phyloP scores from a whole-genome alignment of 2,888 invertebrate species.

The Leuctra nigra region DNA sequence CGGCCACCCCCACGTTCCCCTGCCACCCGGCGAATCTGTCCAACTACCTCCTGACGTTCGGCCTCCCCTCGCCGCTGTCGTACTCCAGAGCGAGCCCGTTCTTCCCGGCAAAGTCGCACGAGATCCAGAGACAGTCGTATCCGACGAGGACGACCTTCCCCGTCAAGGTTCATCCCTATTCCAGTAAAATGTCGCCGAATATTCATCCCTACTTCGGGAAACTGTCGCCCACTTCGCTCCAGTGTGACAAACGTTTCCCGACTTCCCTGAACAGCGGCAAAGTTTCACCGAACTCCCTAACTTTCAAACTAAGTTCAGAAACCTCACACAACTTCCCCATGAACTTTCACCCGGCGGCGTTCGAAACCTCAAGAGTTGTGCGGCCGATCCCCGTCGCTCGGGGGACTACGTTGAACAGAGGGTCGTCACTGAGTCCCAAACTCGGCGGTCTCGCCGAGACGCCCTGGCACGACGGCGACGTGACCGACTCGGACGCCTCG shows the following conservation, averaged over 20 bases:
- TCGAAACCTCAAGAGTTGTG: conserved; percentile 11
- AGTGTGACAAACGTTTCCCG: too few relatives aligned
- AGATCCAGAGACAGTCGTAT: not conserved
- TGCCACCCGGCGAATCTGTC: conserved; percentile 32
- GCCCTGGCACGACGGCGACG: not conserved
- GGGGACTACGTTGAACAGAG: too few relatives aligned
- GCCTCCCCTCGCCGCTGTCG: not conserved
- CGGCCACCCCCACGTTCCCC: conserved; percentile 27
- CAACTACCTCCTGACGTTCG: conserved; percentile 20
- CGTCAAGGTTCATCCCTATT: not conserved
- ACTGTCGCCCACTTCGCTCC: not conserved
- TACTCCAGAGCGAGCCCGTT: not conserved
- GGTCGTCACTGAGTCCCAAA: conserved; percentile 28
- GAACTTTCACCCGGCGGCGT: not conserved
- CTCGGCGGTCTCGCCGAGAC: conserved; percentile 25
- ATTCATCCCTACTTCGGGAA: conserved; percentile 1
- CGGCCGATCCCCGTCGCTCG: conserved; percentile 19
- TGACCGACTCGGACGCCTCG: conserved; percentile 32
- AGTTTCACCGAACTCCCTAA: not conserved
- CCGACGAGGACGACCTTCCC: not conserved
- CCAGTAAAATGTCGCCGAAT: not conserved
- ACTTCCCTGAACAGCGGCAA: too few relatives aligned
- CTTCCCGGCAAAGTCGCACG: not conserved
- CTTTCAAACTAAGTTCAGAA: not conserved
- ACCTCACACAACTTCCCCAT: not conserved